phyloP scores from a whole-genome alignment of 2,797 vertebrate species.

The Paedocypris micromegethes region DNA sequence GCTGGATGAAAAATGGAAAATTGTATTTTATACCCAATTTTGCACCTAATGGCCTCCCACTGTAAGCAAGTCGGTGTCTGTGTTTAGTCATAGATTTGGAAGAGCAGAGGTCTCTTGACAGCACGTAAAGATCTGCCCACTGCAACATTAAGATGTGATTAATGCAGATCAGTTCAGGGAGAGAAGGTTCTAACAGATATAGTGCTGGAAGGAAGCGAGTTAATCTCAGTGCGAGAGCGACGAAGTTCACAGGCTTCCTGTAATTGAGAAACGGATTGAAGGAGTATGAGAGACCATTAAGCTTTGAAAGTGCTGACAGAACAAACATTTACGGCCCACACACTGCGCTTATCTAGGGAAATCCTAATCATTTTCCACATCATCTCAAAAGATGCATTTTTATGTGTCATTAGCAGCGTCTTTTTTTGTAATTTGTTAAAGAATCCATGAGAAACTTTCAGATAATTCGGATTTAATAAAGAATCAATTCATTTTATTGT shows the following conservation, averaged over 20 bases:
- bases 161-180: conserved; percentile 7
- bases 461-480: conserved; percentile 6
- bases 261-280: conserved; percentile 36
- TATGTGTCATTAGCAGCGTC: conserved; percentile 25
- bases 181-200: conserved; percentile 12
- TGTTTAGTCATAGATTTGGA: not conserved
- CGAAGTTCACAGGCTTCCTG: conserved; percentile 5
- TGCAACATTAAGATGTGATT: not conserved
- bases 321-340: conserved; percentile 48
- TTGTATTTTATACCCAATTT: too few relatives aligned
- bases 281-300: conserved; percentile 50
- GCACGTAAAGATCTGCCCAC: not conserved
- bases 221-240: conserved; percentile 9
- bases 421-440: conserved; percentile 22
- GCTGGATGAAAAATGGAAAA: too few relatives aligned
- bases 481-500: too few relatives aligned
- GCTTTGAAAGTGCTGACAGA: conserved; percentile 61
- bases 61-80: too few relatives aligned
- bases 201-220: not conserved
- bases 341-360: conserved; percentile 29
- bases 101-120: conserved; percentile 1
- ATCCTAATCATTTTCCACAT: conserved; percentile 39
- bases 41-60: too few relatives aligned
- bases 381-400: conserved; percentile 37
- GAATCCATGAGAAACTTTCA: conserved; percentile 7